Percentiles rank a stretch among this genome's conserved stretches.
phyloP scores from a whole-genome alignment of 2,113 vertebrate genomes.

The Heliornis fulica region DNA sequence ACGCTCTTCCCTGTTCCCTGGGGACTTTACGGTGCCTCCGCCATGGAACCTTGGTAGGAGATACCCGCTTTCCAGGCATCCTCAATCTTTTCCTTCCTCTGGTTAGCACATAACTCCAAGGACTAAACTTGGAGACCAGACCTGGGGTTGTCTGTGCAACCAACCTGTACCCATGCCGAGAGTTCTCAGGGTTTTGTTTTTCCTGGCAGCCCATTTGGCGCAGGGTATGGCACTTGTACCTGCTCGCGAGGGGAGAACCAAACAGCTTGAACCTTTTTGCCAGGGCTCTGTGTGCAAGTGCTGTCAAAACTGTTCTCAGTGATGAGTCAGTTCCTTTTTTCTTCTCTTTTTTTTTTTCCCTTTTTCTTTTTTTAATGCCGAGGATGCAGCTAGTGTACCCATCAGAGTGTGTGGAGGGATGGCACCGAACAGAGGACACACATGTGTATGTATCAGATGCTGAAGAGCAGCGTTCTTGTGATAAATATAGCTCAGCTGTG shows the following conservation, averaged over 20 bases:
- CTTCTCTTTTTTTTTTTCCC: not conserved
- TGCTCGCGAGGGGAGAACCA: not conserved
- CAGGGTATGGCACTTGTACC: not conserved
- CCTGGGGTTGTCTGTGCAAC: not conserved
- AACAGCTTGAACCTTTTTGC: slow-evolving; percentile 1
- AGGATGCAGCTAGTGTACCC: slow-evolving; percentile 5
- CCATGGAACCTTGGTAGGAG: not conserved
- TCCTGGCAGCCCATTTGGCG: not conserved
- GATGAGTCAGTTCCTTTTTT: slow-evolving; percentile 41
- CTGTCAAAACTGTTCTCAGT: slow-evolving; percentile 49
- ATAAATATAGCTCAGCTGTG: slow-evolving; percentile 50
- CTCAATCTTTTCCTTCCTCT: not conserved
- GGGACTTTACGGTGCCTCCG: fast-evolving
- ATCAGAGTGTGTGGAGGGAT: slow-evolving; percentile 32
- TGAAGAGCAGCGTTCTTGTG: slow-evolving; percentile 22
- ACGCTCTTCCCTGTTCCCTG: not conserved
- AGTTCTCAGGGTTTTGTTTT: not conserved
- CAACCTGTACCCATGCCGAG: not conserved
- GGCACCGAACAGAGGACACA: slow-evolving; percentile 54
- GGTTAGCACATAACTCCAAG: not conserved
- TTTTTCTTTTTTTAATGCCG: slow-evolving; percentile 19
- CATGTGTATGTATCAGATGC: slow-evolving; percentile 56
- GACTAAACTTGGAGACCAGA: not conserved
- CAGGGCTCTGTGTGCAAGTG: not conserved
- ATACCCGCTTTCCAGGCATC: not conserved